A percentile compares a stretch with the other conserved stretches of the same genome.
Conservation (phyloP, 2,113 vertebrate genomes). For the Phyllostomus hastatus region DNA sequence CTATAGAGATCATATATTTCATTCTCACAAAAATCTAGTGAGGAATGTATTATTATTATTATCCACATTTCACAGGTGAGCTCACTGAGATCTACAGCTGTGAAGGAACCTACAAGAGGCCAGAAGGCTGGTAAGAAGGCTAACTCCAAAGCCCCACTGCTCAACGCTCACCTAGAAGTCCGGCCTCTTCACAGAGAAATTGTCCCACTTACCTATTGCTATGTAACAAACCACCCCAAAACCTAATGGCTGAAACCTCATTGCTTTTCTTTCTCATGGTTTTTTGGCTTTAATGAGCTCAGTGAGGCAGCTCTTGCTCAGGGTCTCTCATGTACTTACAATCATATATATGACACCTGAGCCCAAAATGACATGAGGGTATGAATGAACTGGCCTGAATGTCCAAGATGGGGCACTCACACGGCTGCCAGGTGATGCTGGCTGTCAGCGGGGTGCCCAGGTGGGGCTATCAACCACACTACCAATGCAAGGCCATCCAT, state of each 20-base stretch:
- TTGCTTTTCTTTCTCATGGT: not conserved
- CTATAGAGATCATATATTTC: not conserved
- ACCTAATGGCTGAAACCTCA: not conserved
- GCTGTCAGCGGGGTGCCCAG: not conserved
- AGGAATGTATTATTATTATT: not conserved
- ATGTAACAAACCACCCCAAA: not conserved
- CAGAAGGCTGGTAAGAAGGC: not conserved
- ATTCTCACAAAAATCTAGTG: constrained; percentile 8
- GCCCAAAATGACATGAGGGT: not conserved
- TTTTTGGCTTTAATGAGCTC: not conserved
- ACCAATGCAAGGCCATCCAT: not conserved
- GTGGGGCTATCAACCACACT: not conserved
- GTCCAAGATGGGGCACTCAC: not conserved
- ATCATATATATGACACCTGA: not conserved
- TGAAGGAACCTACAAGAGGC: not conserved
- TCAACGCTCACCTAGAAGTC: not conserved
- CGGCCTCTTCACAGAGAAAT: not conserved
- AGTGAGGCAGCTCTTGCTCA: not conserved
- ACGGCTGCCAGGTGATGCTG: not conserved
- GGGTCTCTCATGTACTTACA: not conserved
- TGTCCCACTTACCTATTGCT: not conserved
- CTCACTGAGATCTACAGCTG: not conserved
- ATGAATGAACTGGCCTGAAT: not conserved
- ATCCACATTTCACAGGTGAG: not conserved
- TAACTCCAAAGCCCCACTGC: not conserved